Conservation (phyloP, 1,140 invertebrate species). For the Plectrocnemia conspersa region DNA sequence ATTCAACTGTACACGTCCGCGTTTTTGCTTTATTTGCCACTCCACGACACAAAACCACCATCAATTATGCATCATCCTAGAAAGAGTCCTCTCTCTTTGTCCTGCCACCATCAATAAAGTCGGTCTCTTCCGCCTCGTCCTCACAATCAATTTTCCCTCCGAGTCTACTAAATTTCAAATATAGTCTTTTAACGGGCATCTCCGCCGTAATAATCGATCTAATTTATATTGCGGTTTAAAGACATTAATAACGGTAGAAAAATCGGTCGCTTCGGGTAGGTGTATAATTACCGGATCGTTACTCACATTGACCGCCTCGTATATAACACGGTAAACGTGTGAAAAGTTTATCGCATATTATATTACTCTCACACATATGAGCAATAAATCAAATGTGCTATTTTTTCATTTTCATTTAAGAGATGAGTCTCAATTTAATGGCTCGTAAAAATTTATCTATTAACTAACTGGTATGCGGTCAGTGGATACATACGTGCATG, state of each 20-base stretch:
- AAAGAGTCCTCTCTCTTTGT: not conserved
- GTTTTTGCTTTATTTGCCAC: not conserved
- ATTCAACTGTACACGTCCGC: not conserved
- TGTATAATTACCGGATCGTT: not conserved
- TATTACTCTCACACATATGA: too few species aligned
- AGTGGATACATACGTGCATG: too few species aligned
- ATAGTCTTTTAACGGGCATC: not conserved
- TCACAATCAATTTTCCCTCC: not conserved
- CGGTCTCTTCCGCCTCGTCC: not conserved
- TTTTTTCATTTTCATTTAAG: too few species aligned
- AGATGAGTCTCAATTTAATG: too few species aligned
- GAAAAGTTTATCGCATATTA: too few species aligned
- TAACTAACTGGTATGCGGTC: too few species aligned
- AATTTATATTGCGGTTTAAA: not conserved
- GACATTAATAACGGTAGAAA: not conserved
- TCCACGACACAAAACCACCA: not conserved
- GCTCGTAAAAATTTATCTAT: too few species aligned
- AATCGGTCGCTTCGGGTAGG: not conserved
- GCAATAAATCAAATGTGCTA: too few species aligned
- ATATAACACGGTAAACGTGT: too few species aligned
- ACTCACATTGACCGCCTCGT: too few species aligned
- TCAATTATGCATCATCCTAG: slow-evolving; percentile 2
- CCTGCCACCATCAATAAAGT: not conserved
- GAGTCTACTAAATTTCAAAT: too few species aligned
- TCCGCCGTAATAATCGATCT: not conserved